Percentiles rank a stretch among this genome's conserved stretches.
These are phyloP conservation scores for Chloroclysta siterata DNA, from an alignment of 2,888 invertebrate genomes.

Conservation along the genomic window DNA sequence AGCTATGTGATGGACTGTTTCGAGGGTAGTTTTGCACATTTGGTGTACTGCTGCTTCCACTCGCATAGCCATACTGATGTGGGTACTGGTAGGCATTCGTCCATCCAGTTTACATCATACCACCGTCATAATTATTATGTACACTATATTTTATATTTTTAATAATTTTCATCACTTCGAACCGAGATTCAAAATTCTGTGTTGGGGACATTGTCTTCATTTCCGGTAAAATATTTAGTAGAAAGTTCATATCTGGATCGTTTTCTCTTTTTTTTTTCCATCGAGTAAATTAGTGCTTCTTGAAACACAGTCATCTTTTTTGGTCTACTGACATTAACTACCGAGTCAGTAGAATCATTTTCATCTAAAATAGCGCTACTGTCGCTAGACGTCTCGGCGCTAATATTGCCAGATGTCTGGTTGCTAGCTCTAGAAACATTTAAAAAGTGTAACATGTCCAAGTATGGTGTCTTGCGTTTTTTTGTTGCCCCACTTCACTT, in stretches of 20 bases:
- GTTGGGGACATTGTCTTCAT: slow-evolving; percentile 42
- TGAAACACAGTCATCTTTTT: too few relatives aligned
- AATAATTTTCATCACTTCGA: slow-evolving; percentile 43
- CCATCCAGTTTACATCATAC: slow-evolving; percentile 30
- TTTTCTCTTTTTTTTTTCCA: slow-evolving; percentile 17
- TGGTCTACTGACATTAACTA: slow-evolving; percentile 15
- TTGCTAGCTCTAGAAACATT: too few relatives aligned
- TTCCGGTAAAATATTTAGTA: slow-evolving; percentile 42
- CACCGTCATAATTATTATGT: slow-evolving; percentile 34
- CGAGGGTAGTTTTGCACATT: slow-evolving; percentile 30
- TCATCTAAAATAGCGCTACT: slow-evolving; percentile 28
- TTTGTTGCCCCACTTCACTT: too few relatives aligned
- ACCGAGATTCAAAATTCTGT: slow-evolving; percentile 44
- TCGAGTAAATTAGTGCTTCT: too few relatives aligned
- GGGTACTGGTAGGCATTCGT: slow-evolving; percentile 29
- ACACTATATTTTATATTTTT: slow-evolving; percentile 33
- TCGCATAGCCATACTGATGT: slow-evolving; percentile 31
- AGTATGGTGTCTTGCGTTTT: too few relatives aligned
- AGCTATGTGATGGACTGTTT: too few relatives aligned
- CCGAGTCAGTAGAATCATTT: slow-evolving; percentile 32
- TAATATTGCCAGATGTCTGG: too few relatives aligned
- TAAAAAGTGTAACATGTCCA: too few relatives aligned
- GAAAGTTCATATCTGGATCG: slow-evolving; percentile 41
- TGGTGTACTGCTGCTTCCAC: slow-evolving; percentile 32
- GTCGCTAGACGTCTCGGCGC: slow-evolving; percentile 4